phyloP scores from a whole-genome alignment of 2,888 invertebrate genomes.

The Leptinotarsa rubiginosa region DNA sequence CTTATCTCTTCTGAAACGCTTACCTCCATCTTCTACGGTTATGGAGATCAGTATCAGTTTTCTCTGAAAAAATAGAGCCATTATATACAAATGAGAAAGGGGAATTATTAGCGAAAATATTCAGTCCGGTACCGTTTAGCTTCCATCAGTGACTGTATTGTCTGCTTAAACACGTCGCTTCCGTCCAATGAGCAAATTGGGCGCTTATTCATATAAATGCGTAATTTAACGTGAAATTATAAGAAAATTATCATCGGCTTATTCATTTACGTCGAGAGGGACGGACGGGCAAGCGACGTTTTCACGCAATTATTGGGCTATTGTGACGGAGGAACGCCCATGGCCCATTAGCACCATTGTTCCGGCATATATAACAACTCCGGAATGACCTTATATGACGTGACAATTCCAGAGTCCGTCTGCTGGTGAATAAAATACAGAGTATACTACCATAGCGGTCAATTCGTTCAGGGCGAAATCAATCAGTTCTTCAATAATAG shows the following conservation, averaged over 20 bases:
- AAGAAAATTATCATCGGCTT: slow-evolving; percentile 41
- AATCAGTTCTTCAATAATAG: background rate
- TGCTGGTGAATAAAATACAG: background rate
- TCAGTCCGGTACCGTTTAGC: background rate
- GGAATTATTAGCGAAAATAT: background rate
- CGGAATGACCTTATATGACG: background rate
- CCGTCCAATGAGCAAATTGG: slow-evolving; percentile 29
- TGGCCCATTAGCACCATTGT: slow-evolving; percentile 9
- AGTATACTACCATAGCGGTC: background rate
- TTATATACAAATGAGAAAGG: too few species aligned
- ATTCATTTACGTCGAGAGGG: slow-evolving; percentile 38
- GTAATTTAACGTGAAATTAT: slow-evolving; percentile 45
- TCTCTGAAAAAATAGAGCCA: too few species aligned
- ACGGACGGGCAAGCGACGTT: slow-evolving; percentile 25
- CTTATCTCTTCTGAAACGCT: too few species aligned
- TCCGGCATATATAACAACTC: slow-evolving; percentile 3
- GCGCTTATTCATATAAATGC: slow-evolving; percentile 38
- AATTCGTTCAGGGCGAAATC: background rate
- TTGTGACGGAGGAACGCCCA: slow-evolving; percentile 8
- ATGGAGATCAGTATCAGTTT: too few species aligned
- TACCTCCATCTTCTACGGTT: too few species aligned
- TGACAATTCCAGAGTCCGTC: background rate
- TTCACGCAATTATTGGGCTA: slow-evolving; percentile 7
- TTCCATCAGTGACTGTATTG: background rate
- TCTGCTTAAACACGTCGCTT: background rate